Evolutionary conservation across 2,797 vertebrate species (phyloP).

Genomic region (Girardinus metallicus): DNA sequence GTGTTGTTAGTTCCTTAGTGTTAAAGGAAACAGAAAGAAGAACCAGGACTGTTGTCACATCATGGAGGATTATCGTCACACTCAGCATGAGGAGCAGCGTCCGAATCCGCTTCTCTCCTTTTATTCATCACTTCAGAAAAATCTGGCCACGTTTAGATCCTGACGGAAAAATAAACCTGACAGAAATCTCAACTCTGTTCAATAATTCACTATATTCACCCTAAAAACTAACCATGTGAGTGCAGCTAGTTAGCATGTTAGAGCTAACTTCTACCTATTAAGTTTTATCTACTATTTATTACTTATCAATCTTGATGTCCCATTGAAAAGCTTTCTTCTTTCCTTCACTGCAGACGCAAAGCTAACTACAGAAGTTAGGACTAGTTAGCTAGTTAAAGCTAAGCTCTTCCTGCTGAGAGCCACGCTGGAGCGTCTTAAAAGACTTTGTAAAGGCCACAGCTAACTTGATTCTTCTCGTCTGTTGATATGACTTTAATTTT

Average conservation of each 20-base stretch:
- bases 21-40: conserved; percentile 39
- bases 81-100: neutral
- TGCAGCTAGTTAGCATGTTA: neutral
- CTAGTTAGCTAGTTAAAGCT: conserved; percentile 3
- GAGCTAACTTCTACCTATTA: too few species aligned
- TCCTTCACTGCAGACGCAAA: too few species aligned
- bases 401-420: neutral
- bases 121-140: neutral
- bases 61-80: neutral
- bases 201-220: neutral
- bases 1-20: conserved; percentile 33
- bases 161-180: neutral
- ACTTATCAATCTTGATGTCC: neutral
- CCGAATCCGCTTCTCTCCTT: neutral
- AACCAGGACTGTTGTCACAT: neutral
- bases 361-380: too few species aligned
- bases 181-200: neutral
- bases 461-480: neutral
- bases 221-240: neutral
- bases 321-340: neutral
- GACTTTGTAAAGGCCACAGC: neutral
- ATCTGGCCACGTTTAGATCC: neutral
- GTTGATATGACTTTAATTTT: neutral
- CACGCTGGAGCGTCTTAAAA: neutral
- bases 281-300: neutral